Evolutionary conservation across 2,113 vertebrate genomes (phyloP).

Genomic region (Ciconia boyciana): DNA sequence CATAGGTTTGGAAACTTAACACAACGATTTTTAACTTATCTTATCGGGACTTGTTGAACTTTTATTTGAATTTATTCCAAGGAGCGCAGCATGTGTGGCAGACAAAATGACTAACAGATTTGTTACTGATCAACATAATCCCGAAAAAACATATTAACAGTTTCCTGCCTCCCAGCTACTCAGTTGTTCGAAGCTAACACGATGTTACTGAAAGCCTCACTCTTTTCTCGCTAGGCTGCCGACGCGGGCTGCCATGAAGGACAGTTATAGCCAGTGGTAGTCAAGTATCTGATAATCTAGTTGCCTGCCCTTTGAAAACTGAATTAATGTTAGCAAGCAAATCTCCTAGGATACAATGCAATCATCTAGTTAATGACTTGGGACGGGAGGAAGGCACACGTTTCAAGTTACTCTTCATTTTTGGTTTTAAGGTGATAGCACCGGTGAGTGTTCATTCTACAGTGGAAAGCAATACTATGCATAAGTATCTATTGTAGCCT

Average conservation of each 20-base stretch:
- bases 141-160: background rate
- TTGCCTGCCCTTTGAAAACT: background rate
- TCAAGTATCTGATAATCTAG: too few relatives aligned
- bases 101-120: background rate
- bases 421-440: background rate
- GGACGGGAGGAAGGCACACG: background rate
- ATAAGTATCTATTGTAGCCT: background rate
- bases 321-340: background rate
- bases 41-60: background rate
- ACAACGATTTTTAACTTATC: background rate
- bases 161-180: background rate
- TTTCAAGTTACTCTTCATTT: background rate
- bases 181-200: background rate
- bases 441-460: background rate
- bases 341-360: background rate
- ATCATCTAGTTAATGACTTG: background rate
- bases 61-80: background rate
- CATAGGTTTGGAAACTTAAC: background rate
- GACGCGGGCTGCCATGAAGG: fast-evolving
- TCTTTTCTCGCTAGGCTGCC: background rate
- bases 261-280: background rate
- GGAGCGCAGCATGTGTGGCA: background rate
- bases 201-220: fast-evolving
- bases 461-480: background rate
- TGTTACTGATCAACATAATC: background rate